Evolutionary conservation across 2,797 vertebrate genomes (phyloP).

Genomic region (Myotis daubentonii): DNA sequence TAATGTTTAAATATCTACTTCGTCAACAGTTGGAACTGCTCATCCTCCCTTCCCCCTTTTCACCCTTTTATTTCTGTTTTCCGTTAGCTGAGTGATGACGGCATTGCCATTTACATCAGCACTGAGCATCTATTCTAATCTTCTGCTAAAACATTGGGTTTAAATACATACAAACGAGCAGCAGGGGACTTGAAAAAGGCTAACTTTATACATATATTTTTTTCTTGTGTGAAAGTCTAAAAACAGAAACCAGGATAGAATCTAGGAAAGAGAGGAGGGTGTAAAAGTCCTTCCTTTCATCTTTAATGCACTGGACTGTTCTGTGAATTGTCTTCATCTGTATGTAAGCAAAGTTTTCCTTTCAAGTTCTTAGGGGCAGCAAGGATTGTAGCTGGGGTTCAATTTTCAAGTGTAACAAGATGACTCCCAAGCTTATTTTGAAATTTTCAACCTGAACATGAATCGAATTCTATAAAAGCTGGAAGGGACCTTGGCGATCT

Average conservation of each 20-base stretch:
- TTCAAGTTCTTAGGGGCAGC: neutral
- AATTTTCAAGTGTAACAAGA: neutral
- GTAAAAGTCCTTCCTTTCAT: constrained; percentile 26
- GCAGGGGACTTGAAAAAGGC: constrained; percentile 64
- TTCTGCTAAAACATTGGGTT: constrained; percentile 67
- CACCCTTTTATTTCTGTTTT: constrained; percentile 50
- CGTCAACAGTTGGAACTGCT: neutral
- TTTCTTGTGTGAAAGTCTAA: constrained; percentile 65
- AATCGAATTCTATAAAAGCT: neutral
- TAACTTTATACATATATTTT: constrained; percentile 43
- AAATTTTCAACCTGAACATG: neutral
- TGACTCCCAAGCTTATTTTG: neutral
- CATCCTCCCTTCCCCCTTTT: neutral
- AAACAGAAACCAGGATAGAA: constrained; percentile 56
- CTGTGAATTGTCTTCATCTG: constrained; percentile 8
- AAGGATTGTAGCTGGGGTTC: neutral
- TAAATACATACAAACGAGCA: constrained; percentile 73
- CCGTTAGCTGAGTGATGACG: constrained; percentile 22
- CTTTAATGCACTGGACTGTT: neutral
- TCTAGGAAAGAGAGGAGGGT: constrained; percentile 40
- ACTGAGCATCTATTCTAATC: constrained; percentile 62
- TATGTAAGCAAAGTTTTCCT: neutral
- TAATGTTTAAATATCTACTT: neutral
- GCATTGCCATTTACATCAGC: constrained; percentile 58
- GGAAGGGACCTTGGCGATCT: neutral